These are phyloP conservation scores for Deroplatys truncata DNA, from an alignment of 2,888 invertebrate species.

Conservation along the genomic window DNA sequence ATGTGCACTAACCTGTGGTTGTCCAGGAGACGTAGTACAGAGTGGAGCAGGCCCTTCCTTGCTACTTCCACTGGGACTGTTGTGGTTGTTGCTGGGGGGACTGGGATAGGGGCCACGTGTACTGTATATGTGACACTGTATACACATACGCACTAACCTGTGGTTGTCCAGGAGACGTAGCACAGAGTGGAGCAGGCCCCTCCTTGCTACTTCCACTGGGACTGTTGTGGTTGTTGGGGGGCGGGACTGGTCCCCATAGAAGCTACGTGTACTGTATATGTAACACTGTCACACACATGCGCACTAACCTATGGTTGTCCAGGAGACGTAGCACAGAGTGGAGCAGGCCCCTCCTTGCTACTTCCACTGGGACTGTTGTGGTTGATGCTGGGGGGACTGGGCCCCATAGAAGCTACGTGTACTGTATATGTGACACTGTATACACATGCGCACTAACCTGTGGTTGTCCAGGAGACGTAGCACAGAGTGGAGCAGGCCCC, in stretches of 20 bases:
- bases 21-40: no score
- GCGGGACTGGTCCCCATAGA: conserved; percentile 15
- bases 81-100: conserved; percentile 25
- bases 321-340: no score
- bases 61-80: conserved; percentile 1
- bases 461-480: conserved; percentile 13
- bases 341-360: neutral
- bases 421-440: conserved; percentile 33
- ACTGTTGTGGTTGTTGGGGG: conserved; percentile 23
- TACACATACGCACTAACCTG: neutral
- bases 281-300: no score
- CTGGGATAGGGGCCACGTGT: conserved; percentile 8
- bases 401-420: conserved; percentile 1
- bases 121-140: conserved; percentile 33
- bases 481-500: neutral
- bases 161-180: conserved; percentile 11
- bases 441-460: neutral
- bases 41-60: no score
- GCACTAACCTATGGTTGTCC: no score
- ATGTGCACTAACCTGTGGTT: no score
- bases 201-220: conserved; percentile 10
- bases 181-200: neutral
- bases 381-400: conserved; percentile 20
- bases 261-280: neutral
- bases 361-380: conserved; percentile 23